phyloP scores from a whole-genome alignment of 2,797 vertebrate genomes.

The Liasis olivaceus region DNA sequence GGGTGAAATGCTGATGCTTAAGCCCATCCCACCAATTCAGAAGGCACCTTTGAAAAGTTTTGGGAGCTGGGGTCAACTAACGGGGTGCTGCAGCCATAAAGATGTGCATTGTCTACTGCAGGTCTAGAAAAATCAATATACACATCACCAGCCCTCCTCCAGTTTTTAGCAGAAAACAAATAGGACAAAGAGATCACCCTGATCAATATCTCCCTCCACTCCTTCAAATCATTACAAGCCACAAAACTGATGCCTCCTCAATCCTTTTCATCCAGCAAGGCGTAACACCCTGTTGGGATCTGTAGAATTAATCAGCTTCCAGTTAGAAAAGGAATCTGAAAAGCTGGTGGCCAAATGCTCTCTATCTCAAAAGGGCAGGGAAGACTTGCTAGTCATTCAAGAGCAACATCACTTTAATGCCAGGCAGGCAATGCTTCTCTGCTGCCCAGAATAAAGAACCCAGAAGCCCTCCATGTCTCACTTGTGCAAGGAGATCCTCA shows the following conservation, averaged over 20 bases:
- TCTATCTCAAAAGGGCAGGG: slow-evolving; percentile 41
- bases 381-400: slow-evolving; percentile 40
- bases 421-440: slow-evolving; percentile 28
- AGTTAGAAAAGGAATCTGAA: slow-evolving; percentile 52
- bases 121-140: slow-evolving; percentile 15
- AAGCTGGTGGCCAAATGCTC: background rate
- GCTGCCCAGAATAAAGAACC: slow-evolving; percentile 47
- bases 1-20: no score
- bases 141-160: background rate
- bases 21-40: no score
- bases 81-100: no score
- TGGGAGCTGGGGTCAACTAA: no score
- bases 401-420: slow-evolving; percentile 53
- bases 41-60: no score
- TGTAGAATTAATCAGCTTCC: slow-evolving; percentile 44
- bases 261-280: background rate
- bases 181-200: slow-evolving; percentile 43
- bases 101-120: no score
- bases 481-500: slow-evolving; percentile 45
- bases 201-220: slow-evolving; percentile 48
- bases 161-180: slow-evolving; percentile 35
- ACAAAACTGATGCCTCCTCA: no score
- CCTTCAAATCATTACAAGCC: slow-evolving; percentile 23
- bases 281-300: slow-evolving; percentile 43
- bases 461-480: slow-evolving; percentile 3